These are phyloP conservation scores for Exephanes ischioxanthus DNA, from an alignment of 2,888 invertebrate species.

Conservation along the genomic window DNA sequence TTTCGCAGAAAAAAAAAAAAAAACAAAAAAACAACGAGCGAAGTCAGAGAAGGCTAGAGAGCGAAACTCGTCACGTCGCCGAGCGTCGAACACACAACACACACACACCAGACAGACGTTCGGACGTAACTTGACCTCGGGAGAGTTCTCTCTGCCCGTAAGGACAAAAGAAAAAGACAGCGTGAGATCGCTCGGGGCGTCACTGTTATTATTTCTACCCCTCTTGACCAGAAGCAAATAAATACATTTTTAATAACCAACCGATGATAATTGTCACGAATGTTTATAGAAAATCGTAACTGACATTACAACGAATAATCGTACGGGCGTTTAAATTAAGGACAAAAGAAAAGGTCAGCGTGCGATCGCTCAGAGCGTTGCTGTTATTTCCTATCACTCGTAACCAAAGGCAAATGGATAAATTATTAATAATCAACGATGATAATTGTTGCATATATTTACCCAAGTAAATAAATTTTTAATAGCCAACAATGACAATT, in stretches of 20 bases:
- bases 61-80: constrained; percentile 7
- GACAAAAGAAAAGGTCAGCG: neutral
- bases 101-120: neutral
- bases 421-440: neutral
- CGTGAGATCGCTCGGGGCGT: neutral
- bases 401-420: neutral
- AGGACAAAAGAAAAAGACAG: constrained; percentile 7
- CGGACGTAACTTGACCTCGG: constrained; percentile 19
- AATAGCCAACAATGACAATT: too few species aligned
- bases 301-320: neutral
- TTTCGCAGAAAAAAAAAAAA: neutral
- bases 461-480: neutral
- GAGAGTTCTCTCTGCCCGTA: constrained; percentile 11
- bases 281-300: neutral
- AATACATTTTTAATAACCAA: neutral
- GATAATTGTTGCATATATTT: too few species aligned
- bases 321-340: neutral
- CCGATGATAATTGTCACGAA: neutral
- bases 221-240: neutral
- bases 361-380: neutral
- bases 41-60: neutral
- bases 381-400: neutral
- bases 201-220: constrained; percentile 16
- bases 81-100: constrained; percentile 13
- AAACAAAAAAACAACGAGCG: neutral